Percentiles rank a stretch among this genome's conserved stretches.
phyloP scores from a whole-genome alignment of 1,140 invertebrate genomes.

The Atta colombica region DNA sequence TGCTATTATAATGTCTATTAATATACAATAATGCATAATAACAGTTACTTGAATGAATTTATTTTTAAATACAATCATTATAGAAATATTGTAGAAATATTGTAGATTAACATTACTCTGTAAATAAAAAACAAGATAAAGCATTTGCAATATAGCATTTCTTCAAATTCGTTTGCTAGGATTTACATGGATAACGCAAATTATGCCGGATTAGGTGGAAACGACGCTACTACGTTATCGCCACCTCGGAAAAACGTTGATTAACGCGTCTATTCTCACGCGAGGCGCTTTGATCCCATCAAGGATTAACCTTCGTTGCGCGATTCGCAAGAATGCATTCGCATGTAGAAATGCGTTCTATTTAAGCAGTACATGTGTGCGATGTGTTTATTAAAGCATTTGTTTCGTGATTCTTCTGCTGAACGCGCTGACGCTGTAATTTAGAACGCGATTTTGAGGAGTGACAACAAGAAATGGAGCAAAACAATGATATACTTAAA shows the following conservation, averaged over 20 bases:
- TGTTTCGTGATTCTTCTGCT: slow-evolving; percentile 36
- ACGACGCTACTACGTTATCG: slow-evolving; percentile 21
- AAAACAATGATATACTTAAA: not conserved
- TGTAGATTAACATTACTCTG: not conserved
- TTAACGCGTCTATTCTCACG: slow-evolving; percentile 48
- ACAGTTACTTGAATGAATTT: not conserved
- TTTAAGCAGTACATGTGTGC: slow-evolving; percentile 49
- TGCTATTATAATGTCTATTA: not conserved
- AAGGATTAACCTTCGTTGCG: slow-evolving; percentile 55
- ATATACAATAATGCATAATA: not conserved
- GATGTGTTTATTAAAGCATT: slow-evolving; percentile 58
- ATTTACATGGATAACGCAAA: slow-evolving; percentile 12
- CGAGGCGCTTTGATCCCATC: slow-evolving; percentile 37
- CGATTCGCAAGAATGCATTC: slow-evolving; percentile 54
- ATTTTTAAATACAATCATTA: not conserved
- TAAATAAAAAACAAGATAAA: not conserved
- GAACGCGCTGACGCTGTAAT: too few relatives aligned
- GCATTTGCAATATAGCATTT: not conserved
- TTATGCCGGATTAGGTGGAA: slow-evolving; percentile 24
- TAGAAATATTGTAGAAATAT: not conserved
- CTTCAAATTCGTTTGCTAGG: not conserved
- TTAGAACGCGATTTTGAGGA: slow-evolving; percentile 10
- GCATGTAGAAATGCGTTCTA: slow-evolving; percentile 60
- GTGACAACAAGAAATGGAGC: not conserved
- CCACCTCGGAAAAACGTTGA: slow-evolving; percentile 34